These are phyloP conservation scores for Semaprochilodus insignis DNA, from an alignment of 2,797 vertebrate species.

Conservation along the genomic window DNA sequence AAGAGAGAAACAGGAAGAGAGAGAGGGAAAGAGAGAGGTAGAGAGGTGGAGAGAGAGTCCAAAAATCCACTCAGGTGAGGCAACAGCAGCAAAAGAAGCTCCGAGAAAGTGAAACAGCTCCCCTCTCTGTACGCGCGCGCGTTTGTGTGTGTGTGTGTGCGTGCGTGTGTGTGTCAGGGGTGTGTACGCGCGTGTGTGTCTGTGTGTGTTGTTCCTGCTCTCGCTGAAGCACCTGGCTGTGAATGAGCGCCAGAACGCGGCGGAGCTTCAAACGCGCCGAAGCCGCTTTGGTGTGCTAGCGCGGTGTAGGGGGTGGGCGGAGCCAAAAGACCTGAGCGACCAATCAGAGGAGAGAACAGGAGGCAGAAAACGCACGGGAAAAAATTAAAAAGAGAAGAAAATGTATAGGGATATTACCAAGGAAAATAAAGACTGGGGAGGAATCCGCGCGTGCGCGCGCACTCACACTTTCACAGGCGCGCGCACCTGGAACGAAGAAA, in stretches of 20 bases:
- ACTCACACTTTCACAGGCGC: constrained; percentile 75
- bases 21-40: background rate
- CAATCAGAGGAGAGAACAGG: constrained; percentile 86
- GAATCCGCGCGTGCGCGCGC: constrained; percentile 67
- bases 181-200: constrained; percentile 56
- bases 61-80: constrained; percentile 79
- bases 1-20: constrained; percentile 31
- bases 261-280: constrained; percentile 61
- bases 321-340: constrained; percentile 81
- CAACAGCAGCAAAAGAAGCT: constrained; percentile 43
- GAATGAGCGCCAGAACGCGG: constrained; percentile 88
- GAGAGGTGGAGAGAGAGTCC: constrained; percentile 55
- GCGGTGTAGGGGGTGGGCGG: background rate
- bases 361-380: constrained; percentile 80
- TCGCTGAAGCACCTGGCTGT: constrained; percentile 86
- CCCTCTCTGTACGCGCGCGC: constrained; percentile 33
- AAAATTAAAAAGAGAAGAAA: background rate
- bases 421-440: constrained; percentile 79
- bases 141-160: constrained; percentile 57
- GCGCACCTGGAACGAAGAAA: constrained; percentile 62
- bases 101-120: constrained; percentile 14
- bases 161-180: constrained; percentile 55
- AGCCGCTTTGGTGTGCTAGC: constrained; percentile 8
- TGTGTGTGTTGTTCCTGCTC: constrained; percentile 51
- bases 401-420: constrained; percentile 75